Evolutionary conservation across 2,113 vertebrate species (phyloP), one percentile per base, ranked within the genome.

Genomic region (Cyprinodon variegatus): DNA sequence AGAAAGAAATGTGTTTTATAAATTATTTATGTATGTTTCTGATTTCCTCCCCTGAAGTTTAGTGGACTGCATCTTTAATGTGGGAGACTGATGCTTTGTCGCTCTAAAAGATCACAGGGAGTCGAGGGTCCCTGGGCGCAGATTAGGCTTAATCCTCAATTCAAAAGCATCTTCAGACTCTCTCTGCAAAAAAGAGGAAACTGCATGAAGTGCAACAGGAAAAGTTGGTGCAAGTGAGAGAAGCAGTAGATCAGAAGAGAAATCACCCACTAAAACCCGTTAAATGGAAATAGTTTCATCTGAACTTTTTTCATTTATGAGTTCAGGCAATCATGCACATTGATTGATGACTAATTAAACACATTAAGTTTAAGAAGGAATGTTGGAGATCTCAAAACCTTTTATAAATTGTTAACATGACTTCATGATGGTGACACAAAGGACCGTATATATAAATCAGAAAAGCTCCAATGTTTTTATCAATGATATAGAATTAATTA

Each of bases 101-200:
- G 0, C 83, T 75, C 39, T 40, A 43, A 77, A 46, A 77, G 79
- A 88, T 90, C 84, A 79, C 67, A 83, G 65, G n/a, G 70, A 82
- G 68, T 45, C 65, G 40, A 29, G 57, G 63, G 40, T 86, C 85
- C 76, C 77, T 73, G 74, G 77, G 77, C 77, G 37, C 71, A 88
- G 77, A 77, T 88, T 90, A 68, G 83, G 65, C 46, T 70, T 86
- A 77, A 89, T 83, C 78, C 82, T 74, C 22, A 40, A 65, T 67
- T 83, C 77, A 67, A 77, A 82, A 78, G 70, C 82, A 81, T 79
- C 82, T 59, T 76, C 72, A 67, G 53, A 48, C 3, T 0, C 72
- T 53, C 68, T 68, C 70, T 70, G 48, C 75, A 72, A 81, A 41
- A 38, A 77, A 78, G 61, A 73, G 60, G 45, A 60, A 83, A 39